Conservation (phyloP, 2,888 invertebrate species). For the Agriopis aurantiaria region DNA sequence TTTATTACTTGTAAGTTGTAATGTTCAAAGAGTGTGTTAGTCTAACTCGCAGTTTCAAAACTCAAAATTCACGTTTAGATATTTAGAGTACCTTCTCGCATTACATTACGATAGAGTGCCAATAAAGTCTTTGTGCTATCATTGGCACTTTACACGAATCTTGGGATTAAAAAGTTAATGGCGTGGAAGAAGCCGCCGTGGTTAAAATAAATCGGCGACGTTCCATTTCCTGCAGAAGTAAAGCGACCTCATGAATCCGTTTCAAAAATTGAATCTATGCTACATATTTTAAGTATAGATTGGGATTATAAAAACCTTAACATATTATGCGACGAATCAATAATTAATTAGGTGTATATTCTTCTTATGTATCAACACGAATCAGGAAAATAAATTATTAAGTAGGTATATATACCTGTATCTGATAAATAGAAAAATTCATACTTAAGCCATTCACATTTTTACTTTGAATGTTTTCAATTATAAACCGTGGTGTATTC, state of each 20-base stretch:
- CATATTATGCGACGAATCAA: no score
- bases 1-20: constrained; percentile 49
- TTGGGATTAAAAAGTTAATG: constrained; percentile 83
- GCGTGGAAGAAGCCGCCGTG: constrained; percentile 78
- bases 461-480: no score
- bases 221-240: constrained; percentile 79
- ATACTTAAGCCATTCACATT: no score
- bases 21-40: constrained; percentile 22
- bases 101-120: constrained; percentile 22
- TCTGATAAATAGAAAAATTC: no score
- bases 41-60: constrained; percentile 8
- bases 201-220: constrained; percentile 82
- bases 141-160: constrained; percentile 75
- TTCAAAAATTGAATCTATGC: constrained; percentile 69
- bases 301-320: no score
- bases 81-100: constrained; percentile 16
- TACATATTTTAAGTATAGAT: constrained; percentile 53
- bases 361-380: no score
- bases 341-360: no score
- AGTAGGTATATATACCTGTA: no score
- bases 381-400: no score
- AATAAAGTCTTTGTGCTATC: constrained; percentile 53
- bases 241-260: constrained; percentile 71
- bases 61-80: constrained; percentile 12
- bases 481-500: no score